A percentile compares a stretch with the other conserved stretches of the same genome.
Evolutionary conservation across 2,113 vertebrate genomes (phyloP).

Genomic region (Alces alces): DNA sequence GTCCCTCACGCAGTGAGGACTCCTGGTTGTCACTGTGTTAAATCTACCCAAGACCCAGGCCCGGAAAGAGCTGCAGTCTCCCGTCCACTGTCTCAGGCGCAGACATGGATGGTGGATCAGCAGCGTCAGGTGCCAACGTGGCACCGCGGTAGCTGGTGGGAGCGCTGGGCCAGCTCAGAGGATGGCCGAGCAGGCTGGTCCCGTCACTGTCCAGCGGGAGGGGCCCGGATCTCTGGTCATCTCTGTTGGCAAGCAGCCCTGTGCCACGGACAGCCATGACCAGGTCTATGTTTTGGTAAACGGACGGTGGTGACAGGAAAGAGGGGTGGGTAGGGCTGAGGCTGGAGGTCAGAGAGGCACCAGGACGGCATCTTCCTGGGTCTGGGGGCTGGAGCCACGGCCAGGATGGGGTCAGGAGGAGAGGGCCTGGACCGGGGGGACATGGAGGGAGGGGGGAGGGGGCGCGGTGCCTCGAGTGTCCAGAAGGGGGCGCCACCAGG

Average conservation of each 20-base stretch:
- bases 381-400: accelerated
- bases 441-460: accelerated
- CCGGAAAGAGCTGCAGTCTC: too few species aligned
- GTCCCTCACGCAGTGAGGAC: neutral
- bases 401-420: accelerated
- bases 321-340: too few species aligned
- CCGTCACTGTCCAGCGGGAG: accelerated
- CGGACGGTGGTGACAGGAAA: accelerated
- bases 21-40: accelerated
- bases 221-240: neutral
- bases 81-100: accelerated
- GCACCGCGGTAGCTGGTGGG: accelerated
- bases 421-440: accelerated
- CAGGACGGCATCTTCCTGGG: too few species aligned
- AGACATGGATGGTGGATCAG: accelerated
- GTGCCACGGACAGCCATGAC: accelerated
- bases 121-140: neutral
- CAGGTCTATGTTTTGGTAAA: accelerated
- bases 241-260: too few species aligned
- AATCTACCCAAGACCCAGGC: neutral
- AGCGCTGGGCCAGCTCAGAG: too few species aligned
- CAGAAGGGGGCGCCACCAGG: accelerated
- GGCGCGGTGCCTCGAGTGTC: too few species aligned
- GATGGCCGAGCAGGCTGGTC: neutral
- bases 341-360: neutral